These are phyloP conservation scores for Callospermophilus lateralis DNA, from an alignment of 2,113 vertebrate species.

Conservation along the genomic window DNA sequence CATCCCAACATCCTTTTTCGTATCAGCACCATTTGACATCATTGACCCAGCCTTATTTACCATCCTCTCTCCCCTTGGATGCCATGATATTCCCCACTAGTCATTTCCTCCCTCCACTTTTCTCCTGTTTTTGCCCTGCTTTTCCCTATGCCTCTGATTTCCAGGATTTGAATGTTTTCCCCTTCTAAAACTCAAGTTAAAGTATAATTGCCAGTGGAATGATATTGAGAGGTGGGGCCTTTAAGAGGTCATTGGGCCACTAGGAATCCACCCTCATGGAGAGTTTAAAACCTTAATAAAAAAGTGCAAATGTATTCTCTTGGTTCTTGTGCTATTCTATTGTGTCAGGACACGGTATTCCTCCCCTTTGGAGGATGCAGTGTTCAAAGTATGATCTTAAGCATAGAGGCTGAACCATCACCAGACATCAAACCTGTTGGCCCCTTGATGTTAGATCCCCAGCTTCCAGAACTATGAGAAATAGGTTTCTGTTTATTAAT, in stretches of 20 bases:
- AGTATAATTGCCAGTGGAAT: neutral
- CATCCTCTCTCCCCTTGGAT: neutral
- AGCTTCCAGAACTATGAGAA: neutral
- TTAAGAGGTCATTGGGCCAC: neutral
- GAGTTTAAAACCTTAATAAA: neutral
- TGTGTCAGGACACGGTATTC: neutral
- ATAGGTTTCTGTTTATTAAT: neutral
- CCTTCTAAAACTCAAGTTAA: neutral
- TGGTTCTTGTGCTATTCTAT: neutral
- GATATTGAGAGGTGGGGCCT: neutral
- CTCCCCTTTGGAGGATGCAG: neutral
- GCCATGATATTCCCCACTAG: neutral
- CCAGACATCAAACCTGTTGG: neutral
- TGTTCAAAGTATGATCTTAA: neutral
- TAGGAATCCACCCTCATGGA: neutral
- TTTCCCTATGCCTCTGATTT: neutral
- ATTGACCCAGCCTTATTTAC: neutral
- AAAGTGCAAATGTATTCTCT: neutral
- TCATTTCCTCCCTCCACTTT: neutral
- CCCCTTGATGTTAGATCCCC: neutral
- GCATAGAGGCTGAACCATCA: neutral
- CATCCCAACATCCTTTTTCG: neutral
- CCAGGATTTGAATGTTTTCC: neutral
- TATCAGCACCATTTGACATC: neutral
- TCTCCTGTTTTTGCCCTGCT: neutral